Percentiles rank a stretch among this genome's conserved stretches.
phyloP scores from a whole-genome alignment of 2,797 vertebrate species.

The Neoniphon sammara region DNA sequence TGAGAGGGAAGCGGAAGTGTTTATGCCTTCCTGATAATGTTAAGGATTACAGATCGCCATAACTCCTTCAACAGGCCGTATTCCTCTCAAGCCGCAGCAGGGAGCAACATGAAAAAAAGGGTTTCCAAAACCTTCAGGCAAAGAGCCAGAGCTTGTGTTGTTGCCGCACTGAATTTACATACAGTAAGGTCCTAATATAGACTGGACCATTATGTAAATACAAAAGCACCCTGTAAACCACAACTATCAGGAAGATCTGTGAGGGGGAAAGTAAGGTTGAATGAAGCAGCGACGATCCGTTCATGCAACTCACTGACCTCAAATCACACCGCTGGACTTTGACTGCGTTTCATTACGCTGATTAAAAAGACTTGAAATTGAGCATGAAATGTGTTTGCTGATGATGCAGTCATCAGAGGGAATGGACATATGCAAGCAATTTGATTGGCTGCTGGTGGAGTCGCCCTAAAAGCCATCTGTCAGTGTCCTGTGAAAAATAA shows the following conservation, averaged over 20 bases:
- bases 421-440: slow-evolving; percentile 68
- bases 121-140: not conserved
- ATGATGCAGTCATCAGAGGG: slow-evolving; percentile 62
- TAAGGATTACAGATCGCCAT: slow-evolving; percentile 50
- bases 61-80: slow-evolving; percentile 39
- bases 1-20: slow-evolving; percentile 62
- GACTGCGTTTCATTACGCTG: slow-evolving; percentile 74
- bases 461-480: slow-evolving; percentile 41
- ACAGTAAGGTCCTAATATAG: slow-evolving; percentile 16
- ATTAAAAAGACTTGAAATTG: slow-evolving; percentile 70
- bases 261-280: slow-evolving; percentile 22
- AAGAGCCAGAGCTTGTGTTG: not conserved
- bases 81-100: slow-evolving; percentile 13
- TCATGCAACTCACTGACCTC: slow-evolving; percentile 28
- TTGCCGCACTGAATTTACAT: slow-evolving; percentile 14
- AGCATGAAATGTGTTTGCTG: slow-evolving; percentile 73
- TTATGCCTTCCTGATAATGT: slow-evolving; percentile 53
- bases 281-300: slow-evolving; percentile 34
- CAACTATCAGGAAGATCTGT: slow-evolving; percentile 36
- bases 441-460: slow-evolving; percentile 59
- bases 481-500: slow-evolving; percentile 37
- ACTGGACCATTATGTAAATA: slow-evolving; percentile 4
- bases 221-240: slow-evolving; percentile 23
- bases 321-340: slow-evolving; percentile 48
- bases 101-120: not conserved